Base-by-base conservation (phyloP, 2,888 invertebrate genomes). In the Amblyteles armatorius region DNA sequence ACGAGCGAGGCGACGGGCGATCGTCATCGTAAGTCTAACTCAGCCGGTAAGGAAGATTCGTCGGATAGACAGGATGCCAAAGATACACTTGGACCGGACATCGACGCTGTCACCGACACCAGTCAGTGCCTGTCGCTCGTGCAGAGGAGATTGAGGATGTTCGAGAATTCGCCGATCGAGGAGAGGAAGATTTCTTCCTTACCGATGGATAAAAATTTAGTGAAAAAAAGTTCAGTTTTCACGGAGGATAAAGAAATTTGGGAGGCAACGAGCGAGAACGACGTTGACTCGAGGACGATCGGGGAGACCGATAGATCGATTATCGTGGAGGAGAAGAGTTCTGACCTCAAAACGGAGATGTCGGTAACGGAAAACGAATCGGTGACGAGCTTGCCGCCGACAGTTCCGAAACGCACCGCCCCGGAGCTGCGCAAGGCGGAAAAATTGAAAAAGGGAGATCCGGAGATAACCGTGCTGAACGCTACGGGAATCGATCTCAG, bases 71-170 rank as follows among this genome's bases (percentile, higher is more conserved):
- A 88, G 82, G 85, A 92, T 91, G 91, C 92, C 91, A 92, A 93
- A 92, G 92, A 93, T 85, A 84, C 85, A 78, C 82, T 82, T 84
- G 85, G 74, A 82, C 84, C 81, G 77, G 83, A 87, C 80, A 82
- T 74, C 79, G 81, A 82, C 36, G 19, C 6, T 6, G 40, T 13
- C 11, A 22, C 26, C n/a, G 68, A 82, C 55, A 50, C 44, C 22
- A 69, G 63, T 76, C 68, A 85, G 69, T 83, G 86, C 82, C 83
- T 90, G 77, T 92, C 93, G 68, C 88, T 93, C 83, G 92, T 93
- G 36, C 92, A 91, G 85, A 87, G 88, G 85, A 89, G 92, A 82
- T 89, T 91, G 48, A 90, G 83, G 79, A 88, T 92, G 83, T 93
- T 93, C 80, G 92, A 93, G 83, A 79, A 76, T 60, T 72, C 77